phyloP scores from a whole-genome alignment of 2,113 vertebrate species.

The Dunckerocampus dactyliophorus region DNA sequence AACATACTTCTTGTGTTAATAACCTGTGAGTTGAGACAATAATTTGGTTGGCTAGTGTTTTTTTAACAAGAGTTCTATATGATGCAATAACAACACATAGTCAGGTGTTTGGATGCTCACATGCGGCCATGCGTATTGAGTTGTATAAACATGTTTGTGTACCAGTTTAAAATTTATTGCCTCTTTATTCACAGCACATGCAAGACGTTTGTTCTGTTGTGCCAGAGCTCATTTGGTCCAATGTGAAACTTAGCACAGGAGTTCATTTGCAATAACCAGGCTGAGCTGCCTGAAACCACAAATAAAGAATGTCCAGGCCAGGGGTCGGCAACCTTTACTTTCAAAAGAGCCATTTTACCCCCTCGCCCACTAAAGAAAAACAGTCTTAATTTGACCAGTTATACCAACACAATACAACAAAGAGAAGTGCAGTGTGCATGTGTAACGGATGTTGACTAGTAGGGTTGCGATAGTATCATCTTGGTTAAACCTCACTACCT shows the following conservation, averaged over 20 bases:
- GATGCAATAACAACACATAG: background rate
- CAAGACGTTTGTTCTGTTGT: slow-evolving; percentile 67
- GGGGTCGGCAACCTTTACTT: no score
- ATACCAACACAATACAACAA: no score
- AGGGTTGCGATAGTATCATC: no score
- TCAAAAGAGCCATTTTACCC: no score
- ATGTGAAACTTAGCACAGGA: slow-evolving; percentile 73
- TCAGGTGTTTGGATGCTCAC: slow-evolving; percentile 3
- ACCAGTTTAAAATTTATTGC: slow-evolving; percentile 48
- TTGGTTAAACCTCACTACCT: no score
- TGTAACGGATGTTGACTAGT: no score
- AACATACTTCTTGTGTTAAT: background rate
- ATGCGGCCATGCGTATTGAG: slow-evolving; percentile 7
- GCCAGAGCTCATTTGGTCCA: slow-evolving; percentile 70
- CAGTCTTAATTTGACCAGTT: no score
- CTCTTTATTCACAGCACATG: slow-evolving; percentile 60
- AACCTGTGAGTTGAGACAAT: background rate
- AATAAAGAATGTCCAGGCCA: slow-evolving; percentile 55
- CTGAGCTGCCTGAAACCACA: slow-evolving; percentile 56
- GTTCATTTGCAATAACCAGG: slow-evolving; percentile 59
- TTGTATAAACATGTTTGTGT: slow-evolving; percentile 23
- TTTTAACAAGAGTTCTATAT: slow-evolving; percentile 1
- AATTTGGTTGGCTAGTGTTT: background rate
- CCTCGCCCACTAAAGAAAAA: no score
- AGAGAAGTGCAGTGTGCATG: no score